Conservation (phyloP, 92 coral and sea anemone species). For the Porites divaricata region DNA sequence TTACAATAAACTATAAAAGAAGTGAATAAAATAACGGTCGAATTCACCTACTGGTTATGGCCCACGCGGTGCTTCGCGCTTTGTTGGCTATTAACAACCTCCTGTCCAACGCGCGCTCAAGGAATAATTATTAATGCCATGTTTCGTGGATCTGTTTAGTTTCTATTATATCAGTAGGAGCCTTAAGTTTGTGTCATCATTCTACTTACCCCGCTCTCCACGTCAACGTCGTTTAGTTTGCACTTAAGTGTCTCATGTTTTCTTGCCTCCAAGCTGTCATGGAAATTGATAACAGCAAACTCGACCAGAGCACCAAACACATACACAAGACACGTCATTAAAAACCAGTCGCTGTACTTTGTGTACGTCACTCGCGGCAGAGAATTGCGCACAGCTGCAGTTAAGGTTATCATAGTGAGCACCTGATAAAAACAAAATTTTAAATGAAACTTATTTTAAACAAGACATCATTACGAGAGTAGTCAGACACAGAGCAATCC, state of each 20-base stretch:
- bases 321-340: constrained; percentile 76
- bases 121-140: no score
- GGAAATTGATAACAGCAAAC: constrained; percentile 82
- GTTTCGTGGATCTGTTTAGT: no score
- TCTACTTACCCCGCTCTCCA: constrained; percentile 27
- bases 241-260: constrained; percentile 35
- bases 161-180: no score
- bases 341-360: constrained; percentile 87
- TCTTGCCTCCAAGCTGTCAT: constrained; percentile 56
- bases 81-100: no score
- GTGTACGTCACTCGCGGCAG: constrained; percentile 90
- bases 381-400: constrained; percentile 79
- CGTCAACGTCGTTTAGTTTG: constrained; percentile 13
- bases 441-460: not conserved
- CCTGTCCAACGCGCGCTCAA: no score
- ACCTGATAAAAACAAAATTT: constrained; percentile 41
- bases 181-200: not conserved
- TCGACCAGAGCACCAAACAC: constrained; percentile 94
- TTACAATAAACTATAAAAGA: no score
- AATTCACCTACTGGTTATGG: no score
- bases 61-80: no score
- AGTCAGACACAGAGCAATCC: no score
- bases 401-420: constrained; percentile 88
- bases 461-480: not conserved
- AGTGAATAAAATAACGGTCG: no score